Conservation (phyloP, 2,113 vertebrate species). For the Callipepla squamata region DNA sequence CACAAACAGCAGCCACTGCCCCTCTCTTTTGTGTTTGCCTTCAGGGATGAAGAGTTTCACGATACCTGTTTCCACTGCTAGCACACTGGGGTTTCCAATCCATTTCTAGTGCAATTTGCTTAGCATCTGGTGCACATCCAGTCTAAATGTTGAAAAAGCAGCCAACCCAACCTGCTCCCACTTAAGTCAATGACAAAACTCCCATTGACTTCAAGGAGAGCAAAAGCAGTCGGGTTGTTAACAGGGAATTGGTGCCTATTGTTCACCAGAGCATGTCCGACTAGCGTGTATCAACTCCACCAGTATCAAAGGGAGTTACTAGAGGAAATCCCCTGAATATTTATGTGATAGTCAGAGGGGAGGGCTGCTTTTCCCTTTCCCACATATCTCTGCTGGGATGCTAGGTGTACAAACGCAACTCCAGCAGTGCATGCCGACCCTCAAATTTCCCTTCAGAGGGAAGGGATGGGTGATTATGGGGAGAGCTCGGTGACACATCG, state of each 20-base stretch:
- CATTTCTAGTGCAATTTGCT: conserved; percentile 1
- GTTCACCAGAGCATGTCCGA: conserved; percentile 5
- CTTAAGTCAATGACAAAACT: conserved; percentile 37
- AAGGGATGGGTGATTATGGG: background rate
- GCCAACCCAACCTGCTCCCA: background rate
- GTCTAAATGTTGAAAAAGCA: conserved; percentile 20
- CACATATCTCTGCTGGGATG: background rate
- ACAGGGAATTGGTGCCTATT: conserved; percentile 20
- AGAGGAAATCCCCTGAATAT: conserved; percentile 66
- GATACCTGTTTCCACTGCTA: background rate
- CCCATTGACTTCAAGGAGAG: conserved; percentile 26
- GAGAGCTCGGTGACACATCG: background rate
- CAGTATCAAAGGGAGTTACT: conserved; percentile 61
- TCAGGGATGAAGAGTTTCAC: background rate
- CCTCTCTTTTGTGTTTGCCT: background rate
- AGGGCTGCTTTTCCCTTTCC: background rate
- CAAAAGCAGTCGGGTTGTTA: conserved; percentile 1
- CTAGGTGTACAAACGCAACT: fast-evolving
- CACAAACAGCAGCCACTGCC: background rate
- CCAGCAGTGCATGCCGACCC: background rate
- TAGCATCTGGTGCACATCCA: conserved; percentile 4
- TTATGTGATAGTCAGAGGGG: background rate
- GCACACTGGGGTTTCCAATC: background rate
- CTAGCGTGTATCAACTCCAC: conserved; percentile 42
- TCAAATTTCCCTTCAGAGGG: background rate